These are phyloP conservation scores for Lepidostoma basale DNA, from an alignment of 1,140 invertebrate genomes.

Conservation along the genomic window DNA sequence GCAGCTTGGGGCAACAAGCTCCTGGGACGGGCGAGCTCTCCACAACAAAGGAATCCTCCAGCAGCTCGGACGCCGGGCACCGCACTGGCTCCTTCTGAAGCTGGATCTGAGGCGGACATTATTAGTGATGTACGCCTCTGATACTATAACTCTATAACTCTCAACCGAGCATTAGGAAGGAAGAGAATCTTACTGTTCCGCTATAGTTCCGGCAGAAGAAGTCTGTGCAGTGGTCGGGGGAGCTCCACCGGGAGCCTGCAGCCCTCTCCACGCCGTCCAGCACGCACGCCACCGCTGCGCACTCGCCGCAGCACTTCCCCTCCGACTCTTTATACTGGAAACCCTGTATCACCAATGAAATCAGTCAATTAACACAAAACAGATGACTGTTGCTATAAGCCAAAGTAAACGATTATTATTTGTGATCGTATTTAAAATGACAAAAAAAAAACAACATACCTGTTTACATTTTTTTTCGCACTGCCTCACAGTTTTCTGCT, in stretches of 20 bases:
- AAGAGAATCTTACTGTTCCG: slow-evolving; percentile 57
- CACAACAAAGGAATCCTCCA: slow-evolving; percentile 60
- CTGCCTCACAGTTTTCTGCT: slow-evolving; percentile 23
- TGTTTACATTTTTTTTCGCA: slow-evolving; percentile 30
- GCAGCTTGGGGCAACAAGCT: slow-evolving; percentile 63
- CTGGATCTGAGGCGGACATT: slow-evolving; percentile 43
- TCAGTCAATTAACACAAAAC: too few species aligned
- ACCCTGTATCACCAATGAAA: too few species aligned
- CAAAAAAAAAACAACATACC: slow-evolving; percentile 11
- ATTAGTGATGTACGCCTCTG: too few species aligned
- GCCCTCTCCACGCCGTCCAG: slow-evolving; percentile 57
- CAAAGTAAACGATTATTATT: too few species aligned
- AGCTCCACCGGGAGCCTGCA: slow-evolving; percentile 63
- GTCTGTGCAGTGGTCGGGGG: slow-evolving; percentile 64
- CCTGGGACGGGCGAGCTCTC: slow-evolving; percentile 54
- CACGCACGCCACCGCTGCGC: slow-evolving; percentile 67
- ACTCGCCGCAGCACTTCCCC: slow-evolving; percentile 75
- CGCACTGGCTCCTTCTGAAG: slow-evolving; percentile 55
- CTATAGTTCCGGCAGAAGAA: slow-evolving; percentile 62
- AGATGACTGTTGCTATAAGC: too few species aligned
- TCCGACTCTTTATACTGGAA: too few species aligned
- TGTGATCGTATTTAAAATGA: too few species aligned
- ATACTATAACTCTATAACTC: too few species aligned
- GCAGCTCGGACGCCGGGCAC: slow-evolving; percentile 53
- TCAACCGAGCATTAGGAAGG: too few species aligned